Evolutionary conservation across 1,140 invertebrate genomes (phyloP).

Genomic region (Nixonia krombeini): DNA sequence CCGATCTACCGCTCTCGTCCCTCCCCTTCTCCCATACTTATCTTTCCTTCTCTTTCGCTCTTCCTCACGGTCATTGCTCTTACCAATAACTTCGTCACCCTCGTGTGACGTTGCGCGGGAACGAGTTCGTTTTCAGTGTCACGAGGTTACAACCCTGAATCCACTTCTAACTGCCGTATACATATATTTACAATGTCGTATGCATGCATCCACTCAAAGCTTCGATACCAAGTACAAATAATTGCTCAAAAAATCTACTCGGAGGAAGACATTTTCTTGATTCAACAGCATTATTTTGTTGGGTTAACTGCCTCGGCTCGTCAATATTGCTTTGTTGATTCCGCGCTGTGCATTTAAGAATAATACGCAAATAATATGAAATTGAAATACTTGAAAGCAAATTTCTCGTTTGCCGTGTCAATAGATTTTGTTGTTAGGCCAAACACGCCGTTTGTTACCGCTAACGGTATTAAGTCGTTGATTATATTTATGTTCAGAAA

Average conservation of each 20-base stretch:
- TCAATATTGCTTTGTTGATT: slow-evolving; percentile 10
- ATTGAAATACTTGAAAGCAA: too few species aligned
- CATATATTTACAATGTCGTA: slow-evolving; percentile 15
- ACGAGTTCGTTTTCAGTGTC: slow-evolving; percentile 10
- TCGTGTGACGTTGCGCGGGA: slow-evolving; percentile 2
- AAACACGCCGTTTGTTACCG: too few species aligned
- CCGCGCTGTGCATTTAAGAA: too few species aligned
- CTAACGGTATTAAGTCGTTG: too few species aligned
- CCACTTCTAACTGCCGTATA: slow-evolving; percentile 15
- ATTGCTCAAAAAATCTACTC: slow-evolving; percentile 29
- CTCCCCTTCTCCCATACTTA: slow-evolving; percentile 21
- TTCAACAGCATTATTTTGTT: too few species aligned
- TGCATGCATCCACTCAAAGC: slow-evolving; percentile 25
- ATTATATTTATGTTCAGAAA: too few species aligned
- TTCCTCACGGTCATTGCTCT: slow-evolving; percentile 13
- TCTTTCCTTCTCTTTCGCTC: slow-evolving; percentile 43
- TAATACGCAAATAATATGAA: too few species aligned
- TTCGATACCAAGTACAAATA: slow-evolving; percentile 50
- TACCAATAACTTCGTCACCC: slow-evolving; percentile 12
- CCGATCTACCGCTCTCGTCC: neutral
- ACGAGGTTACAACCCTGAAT: slow-evolving; percentile 21
- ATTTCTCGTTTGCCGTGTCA: too few species aligned
- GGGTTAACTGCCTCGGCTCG: too few species aligned
- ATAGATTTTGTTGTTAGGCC: too few species aligned
- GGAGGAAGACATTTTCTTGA: slow-evolving; percentile 11